phyloP scores from a whole-genome alignment of 2,888 invertebrate genomes.

The Poecilobothrus nobilitatus region DNA sequence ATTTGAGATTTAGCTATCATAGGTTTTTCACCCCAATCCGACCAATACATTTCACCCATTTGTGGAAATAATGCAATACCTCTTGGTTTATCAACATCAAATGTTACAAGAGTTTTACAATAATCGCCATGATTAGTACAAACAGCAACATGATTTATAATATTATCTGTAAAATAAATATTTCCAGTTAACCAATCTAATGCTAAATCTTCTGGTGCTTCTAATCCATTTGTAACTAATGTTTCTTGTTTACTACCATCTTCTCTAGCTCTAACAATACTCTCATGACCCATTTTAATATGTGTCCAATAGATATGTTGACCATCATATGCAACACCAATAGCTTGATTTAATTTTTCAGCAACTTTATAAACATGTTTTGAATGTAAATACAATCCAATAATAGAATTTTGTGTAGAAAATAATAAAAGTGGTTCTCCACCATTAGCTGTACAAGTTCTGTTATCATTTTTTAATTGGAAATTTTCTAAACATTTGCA shows the following conservation, averaged over 20 bases:
- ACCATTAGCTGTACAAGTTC: constrained; percentile 48
- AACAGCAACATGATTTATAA: constrained; percentile 61
- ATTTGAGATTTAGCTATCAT: constrained; percentile 72
- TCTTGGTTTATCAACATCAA: constrained; percentile 56
- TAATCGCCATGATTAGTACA: constrained; percentile 59
- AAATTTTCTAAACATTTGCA: constrained; percentile 59
- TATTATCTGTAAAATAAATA: constrained; percentile 72
- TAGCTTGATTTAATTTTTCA: constrained; percentile 48
- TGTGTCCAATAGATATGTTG: constrained; percentile 70
- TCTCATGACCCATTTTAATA: constrained; percentile 58
- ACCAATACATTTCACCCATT: constrained; percentile 81
- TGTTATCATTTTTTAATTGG: constrained; percentile 45
- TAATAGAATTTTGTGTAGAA: constrained; percentile 56
- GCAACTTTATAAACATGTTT: constrained; percentile 44
- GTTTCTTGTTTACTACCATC: constrained; percentile 55
- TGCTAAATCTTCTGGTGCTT: constrained; percentile 64
- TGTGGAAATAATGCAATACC: constrained; percentile 61
- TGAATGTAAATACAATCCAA: constrained; percentile 53
- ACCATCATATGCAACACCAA: constrained; percentile 63
- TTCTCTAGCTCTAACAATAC: constrained; percentile 55
- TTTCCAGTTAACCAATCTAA: constrained; percentile 72
- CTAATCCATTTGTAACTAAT: constrained; percentile 57
- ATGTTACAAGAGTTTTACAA: constrained; percentile 57
- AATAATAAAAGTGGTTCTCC: constrained; percentile 63
- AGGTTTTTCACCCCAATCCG: constrained; percentile 70